These are phyloP conservation scores for Armadillidium nasatum DNA, from an alignment of 1,140 invertebrate species.

Conservation along the genomic window DNA sequence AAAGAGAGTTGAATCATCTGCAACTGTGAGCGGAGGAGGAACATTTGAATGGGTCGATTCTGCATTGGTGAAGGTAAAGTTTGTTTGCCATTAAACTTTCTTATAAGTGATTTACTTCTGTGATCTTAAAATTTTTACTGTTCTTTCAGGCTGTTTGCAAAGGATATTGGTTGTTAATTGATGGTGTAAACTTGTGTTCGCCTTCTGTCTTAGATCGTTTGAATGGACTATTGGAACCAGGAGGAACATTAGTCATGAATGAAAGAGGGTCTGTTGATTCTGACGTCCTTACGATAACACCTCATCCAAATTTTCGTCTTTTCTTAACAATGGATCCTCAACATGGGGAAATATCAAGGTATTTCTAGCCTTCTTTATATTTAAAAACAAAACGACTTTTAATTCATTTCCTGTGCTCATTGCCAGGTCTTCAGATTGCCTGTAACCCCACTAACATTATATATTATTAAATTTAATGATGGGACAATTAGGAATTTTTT, in stretches of 20 bases:
- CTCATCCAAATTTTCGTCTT: constrained; percentile 86
- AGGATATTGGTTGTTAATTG: constrained; percentile 87
- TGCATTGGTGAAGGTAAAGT: constrained; percentile 61
- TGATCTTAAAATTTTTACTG: too few species aligned
- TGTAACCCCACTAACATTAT: too few species aligned
- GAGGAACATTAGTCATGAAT: constrained; percentile 81
- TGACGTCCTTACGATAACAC: constrained; percentile 66
- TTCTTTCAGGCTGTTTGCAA: constrained; percentile 61
- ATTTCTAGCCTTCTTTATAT: constrained; percentile 33
- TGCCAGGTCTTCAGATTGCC: too few species aligned
- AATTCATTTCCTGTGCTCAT: too few species aligned
- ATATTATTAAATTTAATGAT: too few species aligned
- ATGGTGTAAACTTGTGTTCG: constrained; percentile 96
- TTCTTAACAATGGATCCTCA: constrained; percentile 93
- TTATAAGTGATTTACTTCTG: too few species aligned
- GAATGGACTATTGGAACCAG: constrained; percentile 89
- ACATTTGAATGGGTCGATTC: constrained; percentile 98
- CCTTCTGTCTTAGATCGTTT: constrained; percentile 92
- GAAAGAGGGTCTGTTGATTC: constrained; percentile 78
- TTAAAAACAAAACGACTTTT: too few species aligned
- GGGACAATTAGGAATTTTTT: too few species aligned
- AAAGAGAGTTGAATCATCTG: constrained; percentile 36
- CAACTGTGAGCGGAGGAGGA: constrained; percentile 64
- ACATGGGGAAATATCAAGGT: constrained; percentile 88
- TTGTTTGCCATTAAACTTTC: background rate